A percentile compares a stretch with the other conserved stretches of the same genome.
phyloP scores from a whole-genome alignment of 1,140 invertebrate species.

The Aplysia californica region DNA sequence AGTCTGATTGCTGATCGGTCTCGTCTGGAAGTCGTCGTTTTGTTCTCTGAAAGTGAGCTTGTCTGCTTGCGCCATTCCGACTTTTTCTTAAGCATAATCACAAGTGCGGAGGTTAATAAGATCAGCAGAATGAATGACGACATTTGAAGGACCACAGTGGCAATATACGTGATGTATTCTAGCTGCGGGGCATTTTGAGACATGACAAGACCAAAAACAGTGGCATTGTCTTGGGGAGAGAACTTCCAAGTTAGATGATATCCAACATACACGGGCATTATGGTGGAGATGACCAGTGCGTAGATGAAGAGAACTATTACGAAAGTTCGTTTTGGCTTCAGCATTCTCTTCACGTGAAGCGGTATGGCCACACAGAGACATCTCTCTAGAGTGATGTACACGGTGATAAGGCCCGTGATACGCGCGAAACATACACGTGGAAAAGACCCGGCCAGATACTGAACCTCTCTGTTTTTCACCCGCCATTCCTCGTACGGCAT shows the following conservation, averaged over 20 bases:
- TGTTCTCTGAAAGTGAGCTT: not conserved
- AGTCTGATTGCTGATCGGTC: not conserved
- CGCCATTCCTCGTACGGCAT: no score
- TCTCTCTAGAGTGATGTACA: not conserved
- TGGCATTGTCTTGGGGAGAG: not conserved
- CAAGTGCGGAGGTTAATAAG: no score
- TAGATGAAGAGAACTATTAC: not conserved
- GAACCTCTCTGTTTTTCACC: no score
- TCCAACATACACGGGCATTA: not conserved
- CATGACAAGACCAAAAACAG: not conserved
- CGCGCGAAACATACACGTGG: not conserved
- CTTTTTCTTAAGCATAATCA: no score
- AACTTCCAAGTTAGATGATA: not conserved
- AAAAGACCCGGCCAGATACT: slow-evolving; percentile 7
- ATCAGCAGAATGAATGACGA: not conserved
- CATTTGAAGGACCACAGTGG: not conserved
- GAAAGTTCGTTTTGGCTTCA: not conserved
- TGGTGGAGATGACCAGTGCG: not conserved
- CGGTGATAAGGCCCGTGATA: not conserved
- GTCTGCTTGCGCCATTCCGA: no score
- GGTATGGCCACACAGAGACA: not conserved
- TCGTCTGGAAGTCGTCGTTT: not conserved
- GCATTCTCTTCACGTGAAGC: not conserved
- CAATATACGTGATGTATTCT: not conserved
- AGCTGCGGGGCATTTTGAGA: not conserved